Base-by-base conservation (phyloP, 2,888 invertebrate species). In the Ennomos erosarius region DNA sequence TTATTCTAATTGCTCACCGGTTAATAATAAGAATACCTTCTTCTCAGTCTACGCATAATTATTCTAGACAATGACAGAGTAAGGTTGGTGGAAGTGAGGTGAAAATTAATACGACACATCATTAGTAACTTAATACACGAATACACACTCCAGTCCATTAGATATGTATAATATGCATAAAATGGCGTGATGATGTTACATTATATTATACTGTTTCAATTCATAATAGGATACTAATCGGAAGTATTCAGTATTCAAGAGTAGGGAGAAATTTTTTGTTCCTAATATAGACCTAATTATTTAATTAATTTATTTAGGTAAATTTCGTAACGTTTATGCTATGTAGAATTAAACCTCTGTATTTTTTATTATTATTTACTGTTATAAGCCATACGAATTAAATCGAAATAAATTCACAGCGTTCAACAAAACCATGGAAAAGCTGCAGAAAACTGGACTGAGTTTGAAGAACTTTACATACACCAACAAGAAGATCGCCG, bases 381-480 rank as follows among this genome's bases (percentile, higher is more conserved):
- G 4, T 3, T 26, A 26, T 26, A 26, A 26, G 6, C 26, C 26
- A 3, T 26, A 6, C 26, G 0, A 26, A 26, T 26, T 26, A 26
- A 26, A 4, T 4, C 3, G 26, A 26, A 26, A 26, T 59, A 38
- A 39, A 13, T 50, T 34, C 45, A 1, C 84, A 96, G 98, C 99
- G 11, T 97, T 99, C 81, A 99, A 99, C 89, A 98, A 98, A 90
- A 99, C 99, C 16, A 98, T 98, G 96, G 96, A 96, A 74, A 96
- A 96, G 67, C 93, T 99, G 54, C 95, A 95, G 71, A 95, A 95
- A 75, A 94, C 94, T 65, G 97, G 97, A 33, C 95, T 96, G 79
- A 96, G 96, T 71, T 92, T 99, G 73, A 98, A 98, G 82, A 97
- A 99, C 85, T 99, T 99, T 88, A 97, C 98, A 53, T 99, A 99